Evolutionary conservation across 64 coral and sea anemone species (phyloP).

Genomic region (Montipora efflorescens): DNA sequence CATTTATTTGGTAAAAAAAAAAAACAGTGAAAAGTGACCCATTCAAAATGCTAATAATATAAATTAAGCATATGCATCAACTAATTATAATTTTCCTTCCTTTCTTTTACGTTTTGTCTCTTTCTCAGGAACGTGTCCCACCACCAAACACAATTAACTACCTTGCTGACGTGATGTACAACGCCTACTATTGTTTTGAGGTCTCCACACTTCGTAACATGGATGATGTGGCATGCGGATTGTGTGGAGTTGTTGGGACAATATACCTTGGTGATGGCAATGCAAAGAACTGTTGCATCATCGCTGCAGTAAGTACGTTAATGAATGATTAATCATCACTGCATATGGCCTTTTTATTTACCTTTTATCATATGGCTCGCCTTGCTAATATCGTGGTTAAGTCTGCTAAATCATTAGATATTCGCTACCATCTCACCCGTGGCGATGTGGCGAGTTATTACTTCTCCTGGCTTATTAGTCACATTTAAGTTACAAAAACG

Average conservation of each 20-base stretch:
- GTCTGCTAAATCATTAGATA: background rate
- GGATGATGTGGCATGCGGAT: constrained; percentile 51
- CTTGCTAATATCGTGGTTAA: background rate
- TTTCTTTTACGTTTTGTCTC: too few species aligned
- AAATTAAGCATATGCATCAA: too few species aligned
- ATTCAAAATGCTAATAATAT: too few species aligned
- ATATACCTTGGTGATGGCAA: constrained; percentile 60
- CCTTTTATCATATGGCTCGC: background rate
- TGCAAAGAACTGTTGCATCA: constrained; percentile 49
- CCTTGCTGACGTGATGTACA: constrained; percentile 20
- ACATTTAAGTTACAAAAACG: constrained; percentile 31
- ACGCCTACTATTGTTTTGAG: constrained; percentile 60
- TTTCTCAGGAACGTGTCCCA: background rate
- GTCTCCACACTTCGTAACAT: constrained; percentile 11
- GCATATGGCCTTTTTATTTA: background rate
- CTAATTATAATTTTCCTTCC: too few species aligned
- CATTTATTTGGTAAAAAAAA: too few species aligned
- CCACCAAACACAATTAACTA: constrained; percentile 16
- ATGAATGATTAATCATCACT: too few species aligned
- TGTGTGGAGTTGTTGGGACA: constrained; percentile 46
- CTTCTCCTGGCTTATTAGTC: background rate
- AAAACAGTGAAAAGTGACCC: too few species aligned
- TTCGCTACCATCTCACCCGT: background rate
- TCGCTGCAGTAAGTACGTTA: background rate
- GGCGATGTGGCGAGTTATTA: background rate